These are phyloP conservation scores for Petroica traversi DNA, from an alignment of 2,113 vertebrate species.

Conservation along the genomic window DNA sequence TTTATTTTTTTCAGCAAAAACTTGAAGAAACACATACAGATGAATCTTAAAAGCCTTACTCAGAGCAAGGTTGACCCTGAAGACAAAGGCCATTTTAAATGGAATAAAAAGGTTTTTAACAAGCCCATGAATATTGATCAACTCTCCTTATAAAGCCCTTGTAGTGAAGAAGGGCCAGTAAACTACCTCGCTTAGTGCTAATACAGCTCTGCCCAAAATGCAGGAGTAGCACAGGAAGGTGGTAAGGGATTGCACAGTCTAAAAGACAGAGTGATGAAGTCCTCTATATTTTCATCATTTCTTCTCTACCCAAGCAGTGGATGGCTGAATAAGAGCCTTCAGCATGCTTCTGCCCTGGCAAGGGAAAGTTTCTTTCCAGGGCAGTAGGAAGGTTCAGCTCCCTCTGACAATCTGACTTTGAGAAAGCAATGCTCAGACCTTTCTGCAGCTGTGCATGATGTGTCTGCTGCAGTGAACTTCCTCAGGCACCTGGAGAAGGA, in stretches of 20 bases:
- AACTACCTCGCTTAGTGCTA: background rate
- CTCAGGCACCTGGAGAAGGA: background rate
- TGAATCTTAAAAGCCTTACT: background rate
- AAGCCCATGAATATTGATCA: background rate
- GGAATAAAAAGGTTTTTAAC: background rate
- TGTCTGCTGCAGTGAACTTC: background rate
- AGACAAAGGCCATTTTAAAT: background rate
- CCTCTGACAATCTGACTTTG: background rate
- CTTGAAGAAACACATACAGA: background rate
- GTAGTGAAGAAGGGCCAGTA: background rate
- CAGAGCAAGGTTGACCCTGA: background rate
- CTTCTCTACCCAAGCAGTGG: background rate
- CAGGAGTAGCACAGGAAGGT: background rate
- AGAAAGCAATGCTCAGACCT: background rate
- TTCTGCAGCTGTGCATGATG: background rate
- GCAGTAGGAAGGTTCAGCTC: background rate
- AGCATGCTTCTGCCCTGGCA: rapidly evolving
- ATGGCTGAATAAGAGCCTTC: rapidly evolving
- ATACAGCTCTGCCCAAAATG: background rate
- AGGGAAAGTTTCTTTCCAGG: background rate
- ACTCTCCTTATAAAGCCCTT: background rate
- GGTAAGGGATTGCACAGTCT: background rate
- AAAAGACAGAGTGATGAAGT: background rate
- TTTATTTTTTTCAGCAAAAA: background rate
- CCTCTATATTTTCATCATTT: background rate